Evolutionary conservation across 2,888 invertebrate genomes (phyloP).

Genomic region (Trachelus troglodyta): DNA sequence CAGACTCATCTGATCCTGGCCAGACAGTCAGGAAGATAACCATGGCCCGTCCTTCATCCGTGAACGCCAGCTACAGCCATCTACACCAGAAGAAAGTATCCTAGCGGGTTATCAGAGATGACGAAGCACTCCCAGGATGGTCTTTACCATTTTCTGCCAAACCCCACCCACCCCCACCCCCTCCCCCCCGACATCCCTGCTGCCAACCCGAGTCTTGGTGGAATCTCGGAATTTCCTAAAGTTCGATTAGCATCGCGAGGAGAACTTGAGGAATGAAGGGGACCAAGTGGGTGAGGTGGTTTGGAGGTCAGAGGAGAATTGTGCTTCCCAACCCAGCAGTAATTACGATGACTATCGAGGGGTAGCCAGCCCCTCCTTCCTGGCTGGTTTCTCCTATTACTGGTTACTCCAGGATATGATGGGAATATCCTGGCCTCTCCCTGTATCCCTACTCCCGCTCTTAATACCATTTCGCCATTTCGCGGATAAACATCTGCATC

Average conservation of each 20-base stretch:
- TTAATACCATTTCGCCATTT: neutral
- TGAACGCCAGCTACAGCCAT: neutral
- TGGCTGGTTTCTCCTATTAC: neutral
- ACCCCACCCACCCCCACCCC: neutral
- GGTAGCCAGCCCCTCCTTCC: neutral
- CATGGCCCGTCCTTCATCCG: conserved; percentile 2
- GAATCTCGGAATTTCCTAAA: neutral
- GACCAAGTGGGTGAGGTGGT: neutral
- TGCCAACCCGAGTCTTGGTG: neutral
- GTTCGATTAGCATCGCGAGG: neutral
- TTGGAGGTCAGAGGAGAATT: neutral
- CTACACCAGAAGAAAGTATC: conserved; percentile 22
- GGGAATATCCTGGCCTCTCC: conserved; percentile 13
- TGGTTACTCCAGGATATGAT: neutral
- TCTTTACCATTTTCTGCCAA: conserved; percentile 52
- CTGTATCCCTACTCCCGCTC: neutral
- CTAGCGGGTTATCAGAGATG: conserved; percentile 61
- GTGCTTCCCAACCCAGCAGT: neutral
- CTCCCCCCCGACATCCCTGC: neutral
- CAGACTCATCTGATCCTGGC: conserved; percentile 15
- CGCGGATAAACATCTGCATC: neutral
- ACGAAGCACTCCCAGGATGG: conserved; percentile 59
- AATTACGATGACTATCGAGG: neutral
- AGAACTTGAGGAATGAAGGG: neutral
- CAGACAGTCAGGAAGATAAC: conserved; percentile 31